A percentile compares a stretch with the other conserved stretches of the same genome.
Evolutionary conservation across 1,140 invertebrate species (phyloP).

Genomic region (Eriocheir sinensis): DNA sequence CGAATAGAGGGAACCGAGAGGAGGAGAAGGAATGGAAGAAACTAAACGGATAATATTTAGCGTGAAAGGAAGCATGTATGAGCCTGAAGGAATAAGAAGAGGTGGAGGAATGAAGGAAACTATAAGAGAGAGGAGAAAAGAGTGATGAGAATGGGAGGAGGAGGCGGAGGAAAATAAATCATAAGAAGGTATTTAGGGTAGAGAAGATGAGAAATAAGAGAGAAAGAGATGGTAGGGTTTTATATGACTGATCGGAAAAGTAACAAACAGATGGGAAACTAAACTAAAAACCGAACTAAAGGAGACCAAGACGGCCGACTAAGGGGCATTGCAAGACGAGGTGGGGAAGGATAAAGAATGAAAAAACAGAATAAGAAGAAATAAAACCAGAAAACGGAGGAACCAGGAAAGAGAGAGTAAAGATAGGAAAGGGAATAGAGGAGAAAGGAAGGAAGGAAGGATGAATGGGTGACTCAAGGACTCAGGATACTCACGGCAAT

Average conservation of each 20-base stretch:
- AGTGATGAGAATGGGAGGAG: too few relatives aligned
- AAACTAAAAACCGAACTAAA: too few relatives aligned
- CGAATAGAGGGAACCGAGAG: too few relatives aligned
- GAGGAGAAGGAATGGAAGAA: too few relatives aligned
- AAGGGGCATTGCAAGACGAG: too few relatives aligned
- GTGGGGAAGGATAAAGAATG: neutral
- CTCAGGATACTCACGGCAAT: conserved; percentile 63
- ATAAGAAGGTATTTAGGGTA: too few relatives aligned
- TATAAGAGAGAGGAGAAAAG: neutral
- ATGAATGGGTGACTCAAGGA: neutral
- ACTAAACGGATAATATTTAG: too few relatives aligned
- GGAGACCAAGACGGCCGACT: too few relatives aligned
- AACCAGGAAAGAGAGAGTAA: neutral
- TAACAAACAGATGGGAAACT: too few relatives aligned
- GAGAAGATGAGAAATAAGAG: too few relatives aligned
- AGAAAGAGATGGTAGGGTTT: neutral
- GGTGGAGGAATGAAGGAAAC: neutral
- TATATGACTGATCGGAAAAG: neutral
- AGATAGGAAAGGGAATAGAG: neutral
- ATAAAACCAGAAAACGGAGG: neutral
- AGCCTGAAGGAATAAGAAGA: neutral
- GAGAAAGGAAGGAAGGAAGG: neutral
- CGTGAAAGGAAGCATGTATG: too few relatives aligned
- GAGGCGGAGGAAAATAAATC: too few relatives aligned
- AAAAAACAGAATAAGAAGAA: neutral